Evolutionary conservation across 2,888 invertebrate species (phyloP).

Genomic region (Acronicta psi): DNA sequence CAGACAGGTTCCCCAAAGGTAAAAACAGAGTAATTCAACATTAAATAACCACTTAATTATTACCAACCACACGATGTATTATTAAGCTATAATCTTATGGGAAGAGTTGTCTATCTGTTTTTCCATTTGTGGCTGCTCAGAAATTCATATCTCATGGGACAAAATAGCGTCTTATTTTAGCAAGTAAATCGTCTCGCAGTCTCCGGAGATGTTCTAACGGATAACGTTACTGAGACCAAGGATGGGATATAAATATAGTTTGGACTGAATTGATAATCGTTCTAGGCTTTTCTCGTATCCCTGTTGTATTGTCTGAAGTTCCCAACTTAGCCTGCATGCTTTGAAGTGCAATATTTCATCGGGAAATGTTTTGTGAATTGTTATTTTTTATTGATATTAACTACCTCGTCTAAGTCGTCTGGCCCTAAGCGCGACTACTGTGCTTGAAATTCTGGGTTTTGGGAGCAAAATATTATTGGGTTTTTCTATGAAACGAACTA

Average conservation of each 20-base stretch:
- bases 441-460: too few species aligned
- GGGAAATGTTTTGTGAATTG: too few species aligned
- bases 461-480: too few species aligned
- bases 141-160: constrained; percentile 48
- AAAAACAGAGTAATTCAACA: constrained; percentile 21
- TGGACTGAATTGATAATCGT: background rate
- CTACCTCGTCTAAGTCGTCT: too few species aligned
- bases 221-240: constrained; percentile 1
- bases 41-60: constrained; percentile 30
- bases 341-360: too few species aligned
- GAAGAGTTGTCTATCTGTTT: constrained; percentile 17
- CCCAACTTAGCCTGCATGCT: too few species aligned
- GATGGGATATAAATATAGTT: background rate
- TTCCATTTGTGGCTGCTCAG: constrained; percentile 30
- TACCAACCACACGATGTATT: constrained; percentile 10
- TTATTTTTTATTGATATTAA: too few species aligned
- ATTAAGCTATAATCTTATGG: constrained; percentile 31
- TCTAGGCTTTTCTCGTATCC: too few species aligned
- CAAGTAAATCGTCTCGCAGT: constrained; percentile 29
- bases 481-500: too few species aligned
- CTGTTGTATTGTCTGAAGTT: too few species aligned
- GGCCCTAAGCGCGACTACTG: too few species aligned
- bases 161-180: constrained; percentile 33
- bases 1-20: background rate
- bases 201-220: constrained; percentile 12